Evolutionary conservation across 2,797 vertebrate genomes (phyloP).

Genomic region (Mareca penelope): DNA sequence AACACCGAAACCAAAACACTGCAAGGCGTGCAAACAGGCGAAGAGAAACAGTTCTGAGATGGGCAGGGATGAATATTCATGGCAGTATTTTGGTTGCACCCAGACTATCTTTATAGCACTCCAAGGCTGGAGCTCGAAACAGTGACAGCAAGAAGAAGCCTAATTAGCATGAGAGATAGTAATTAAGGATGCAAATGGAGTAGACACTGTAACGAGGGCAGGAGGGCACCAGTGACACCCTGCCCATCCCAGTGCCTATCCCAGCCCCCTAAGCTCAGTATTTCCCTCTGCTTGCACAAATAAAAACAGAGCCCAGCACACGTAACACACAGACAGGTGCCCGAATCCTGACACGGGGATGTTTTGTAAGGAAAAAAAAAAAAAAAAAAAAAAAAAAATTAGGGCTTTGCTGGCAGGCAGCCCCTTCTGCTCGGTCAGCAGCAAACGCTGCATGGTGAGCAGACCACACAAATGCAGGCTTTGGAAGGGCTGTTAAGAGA

Average conservation of each 20-base stretch:
- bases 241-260: not conserved
- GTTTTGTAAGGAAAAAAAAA: not conserved
- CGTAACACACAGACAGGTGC: accelerated
- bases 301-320: not conserved
- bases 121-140: not conserved
- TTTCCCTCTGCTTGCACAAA: not conserved
- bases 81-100: not conserved
- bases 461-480: not conserved
- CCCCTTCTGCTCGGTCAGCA: not conserved
- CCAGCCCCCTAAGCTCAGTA: not conserved
- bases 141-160: not conserved
- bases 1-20: not conserved
- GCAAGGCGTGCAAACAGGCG: not conserved
- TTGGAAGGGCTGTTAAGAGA: not conserved
- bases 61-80: not conserved
- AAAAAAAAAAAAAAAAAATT: too few species aligned
- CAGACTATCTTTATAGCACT: not conserved
- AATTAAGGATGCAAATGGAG: slow-evolving; percentile 19
- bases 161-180: not conserved
- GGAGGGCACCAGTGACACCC: not conserved
- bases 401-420: not conserved
- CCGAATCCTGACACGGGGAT: not conserved
- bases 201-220: not conserved
- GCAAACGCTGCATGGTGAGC: not conserved
- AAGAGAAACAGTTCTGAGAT: accelerated